Percentiles rank a stretch among this genome's conserved stretches.
Conservation (phyloP, 2,113 vertebrate genomes). For the Murina feae region DNA sequence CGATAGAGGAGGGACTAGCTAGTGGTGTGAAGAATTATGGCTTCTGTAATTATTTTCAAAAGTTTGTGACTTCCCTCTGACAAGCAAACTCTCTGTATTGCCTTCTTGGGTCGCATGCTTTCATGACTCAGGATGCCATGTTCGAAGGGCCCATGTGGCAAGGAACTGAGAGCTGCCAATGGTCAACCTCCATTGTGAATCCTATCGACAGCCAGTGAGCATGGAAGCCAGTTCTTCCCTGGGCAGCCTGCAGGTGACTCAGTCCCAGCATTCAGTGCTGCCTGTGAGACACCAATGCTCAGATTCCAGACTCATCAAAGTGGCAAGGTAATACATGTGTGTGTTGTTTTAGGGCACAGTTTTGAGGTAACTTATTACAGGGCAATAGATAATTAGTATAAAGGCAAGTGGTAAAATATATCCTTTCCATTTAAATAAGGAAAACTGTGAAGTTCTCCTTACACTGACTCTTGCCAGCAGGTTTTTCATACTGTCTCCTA, state of each 20-base stretch:
- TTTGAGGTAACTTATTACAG: neutral
- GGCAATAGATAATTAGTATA: neutral
- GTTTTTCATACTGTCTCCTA: neutral
- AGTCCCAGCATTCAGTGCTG: accelerated
- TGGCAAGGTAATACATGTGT: no score
- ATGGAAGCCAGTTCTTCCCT: neutral
- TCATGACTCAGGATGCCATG: neutral
- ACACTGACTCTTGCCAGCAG: neutral
- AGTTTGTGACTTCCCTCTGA: neutral
- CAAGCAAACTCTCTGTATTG: neutral
- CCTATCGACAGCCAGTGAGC: neutral
- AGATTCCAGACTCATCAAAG: neutral
- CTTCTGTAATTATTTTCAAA: neutral
- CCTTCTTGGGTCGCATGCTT: neutral
- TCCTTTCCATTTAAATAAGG: neutral
- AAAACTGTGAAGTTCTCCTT: neutral
- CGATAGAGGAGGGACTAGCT: neutral
- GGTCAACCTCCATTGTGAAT: neutral
- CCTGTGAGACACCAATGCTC: neutral
- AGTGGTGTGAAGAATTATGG: neutral
- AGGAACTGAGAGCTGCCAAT: neutral
- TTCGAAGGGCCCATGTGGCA: neutral
- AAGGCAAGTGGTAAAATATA: neutral
- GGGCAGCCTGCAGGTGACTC: neutral
- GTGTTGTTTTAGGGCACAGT: neutral